These are phyloP conservation scores for Sphaerophoria rueppellii DNA, from an alignment of 2,888 invertebrate genomes.

Conservation along the genomic window DNA sequence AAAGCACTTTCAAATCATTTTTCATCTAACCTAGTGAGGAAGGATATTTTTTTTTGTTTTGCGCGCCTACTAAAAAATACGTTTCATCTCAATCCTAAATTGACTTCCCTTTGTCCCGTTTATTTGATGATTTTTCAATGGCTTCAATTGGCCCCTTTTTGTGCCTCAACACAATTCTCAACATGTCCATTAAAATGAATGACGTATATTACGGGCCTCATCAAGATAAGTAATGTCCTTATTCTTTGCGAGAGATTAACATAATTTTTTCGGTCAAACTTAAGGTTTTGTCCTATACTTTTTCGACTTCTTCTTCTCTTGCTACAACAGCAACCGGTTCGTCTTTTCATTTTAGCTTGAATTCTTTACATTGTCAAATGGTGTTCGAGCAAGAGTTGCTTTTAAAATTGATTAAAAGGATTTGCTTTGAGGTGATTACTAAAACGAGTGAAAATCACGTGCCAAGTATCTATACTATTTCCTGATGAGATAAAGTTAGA, in stretches of 20 bases:
- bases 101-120: constrained; percentile 7
- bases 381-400: neutral
- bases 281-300: constrained; percentile 2
- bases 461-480: too few relatives aligned
- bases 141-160: constrained; percentile 18
- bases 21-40: neutral
- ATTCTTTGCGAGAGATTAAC: constrained; percentile 41
- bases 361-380: constrained; percentile 37
- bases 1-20: constrained; percentile 13
- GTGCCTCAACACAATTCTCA: constrained; percentile 22
- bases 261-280: constrained; percentile 39
- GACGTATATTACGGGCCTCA: constrained; percentile 57
- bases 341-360: constrained; percentile 45
- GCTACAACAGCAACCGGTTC: constrained; percentile 8
- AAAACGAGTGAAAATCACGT: neutral
- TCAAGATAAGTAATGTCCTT: constrained; percentile 57
- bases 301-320: neutral
- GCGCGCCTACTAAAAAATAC: neutral
- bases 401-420: constrained; percentile 12
- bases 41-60: neutral
- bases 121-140: constrained; percentile 42
- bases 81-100: neutral
- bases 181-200: constrained; percentile 48
- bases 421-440: neutral
- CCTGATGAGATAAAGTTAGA: too few relatives aligned